Base-by-base conservation (phyloP, 2,888 invertebrate genomes). In the Nemoura dubitans region DNA sequence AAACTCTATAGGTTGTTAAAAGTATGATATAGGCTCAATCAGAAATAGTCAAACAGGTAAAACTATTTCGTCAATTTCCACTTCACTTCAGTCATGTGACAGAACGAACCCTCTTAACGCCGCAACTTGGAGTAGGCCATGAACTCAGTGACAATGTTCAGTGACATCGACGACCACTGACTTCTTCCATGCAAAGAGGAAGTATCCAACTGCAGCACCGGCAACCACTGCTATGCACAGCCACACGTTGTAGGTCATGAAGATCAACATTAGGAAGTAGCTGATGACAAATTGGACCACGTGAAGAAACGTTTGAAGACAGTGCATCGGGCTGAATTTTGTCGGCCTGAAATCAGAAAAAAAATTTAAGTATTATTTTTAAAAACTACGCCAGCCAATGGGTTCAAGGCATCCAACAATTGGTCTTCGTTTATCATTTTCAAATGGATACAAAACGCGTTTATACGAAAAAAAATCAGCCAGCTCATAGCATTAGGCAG, bases 171-270 rank as follows among this genome's bases (percentile, higher is more conserved):
- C 97, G 85, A 97, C 96, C 21, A 98, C 96, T 0, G 97, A 96
- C 92, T 98, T 98, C 90, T 97, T 97, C 98, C 98, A 98, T 86
- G 98, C 98, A 91, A 98, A 98, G 78, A 98, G 93, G 92, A 98
- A 98, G 92, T 98, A 98, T 28, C 98, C 98, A 16, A 96, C 93
- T 0, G 96, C 97, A 0, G 98, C 97, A 78, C 98, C 98, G 14
- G 97, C 90, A 0, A 98, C 96, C 0, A 98, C 97, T 0, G 98
- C 97, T 83, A 97, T 91, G 91, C 98, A 98, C 87, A 99, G 93
- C 97, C 98, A 98, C 26, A 96, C 95, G 91, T 98, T 98, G 94
- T 97, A 98, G 0, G 98, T 98, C 98, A 98, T 98, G 91, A 98
- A 98, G 89, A 98, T 97, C 91, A 98, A 93, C 98, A 98, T 98